Evolutionary conservation across 2,888 invertebrate species (phyloP).

Genomic region (Drosophila robusta): DNA sequence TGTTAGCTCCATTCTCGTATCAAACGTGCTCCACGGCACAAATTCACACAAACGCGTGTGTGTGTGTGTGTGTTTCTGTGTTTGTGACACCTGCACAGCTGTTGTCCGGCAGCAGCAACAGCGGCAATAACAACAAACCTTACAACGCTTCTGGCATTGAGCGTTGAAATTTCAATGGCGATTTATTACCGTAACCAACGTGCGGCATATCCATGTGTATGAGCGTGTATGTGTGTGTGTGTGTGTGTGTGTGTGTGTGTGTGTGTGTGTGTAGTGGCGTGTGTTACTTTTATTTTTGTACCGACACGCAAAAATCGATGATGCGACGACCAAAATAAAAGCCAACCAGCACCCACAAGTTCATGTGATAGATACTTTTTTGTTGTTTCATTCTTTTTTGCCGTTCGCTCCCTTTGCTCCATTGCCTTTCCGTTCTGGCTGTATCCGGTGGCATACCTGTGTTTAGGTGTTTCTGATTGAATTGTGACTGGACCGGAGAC

Average conservation of each 20-base stretch:
- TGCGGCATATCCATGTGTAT: slow-evolving; percentile 25
- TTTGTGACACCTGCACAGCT: slow-evolving; percentile 19
- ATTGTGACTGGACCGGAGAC: slow-evolving; percentile 37
- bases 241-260: slow-evolving; percentile 6
- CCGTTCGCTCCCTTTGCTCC: not conserved
- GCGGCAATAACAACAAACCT: slow-evolving; percentile 3
- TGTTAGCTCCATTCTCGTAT: slow-evolving; percentile 36
- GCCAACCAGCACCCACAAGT: slow-evolving; percentile 60
- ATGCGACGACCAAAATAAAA: slow-evolving; percentile 74
- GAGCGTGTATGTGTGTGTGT: not conserved
- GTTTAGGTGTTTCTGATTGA: slow-evolving; percentile 14
- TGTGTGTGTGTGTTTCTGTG: slow-evolving; percentile 12
- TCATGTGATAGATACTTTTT: slow-evolving; percentile 46
- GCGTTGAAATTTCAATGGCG: slow-evolving; percentile 66
- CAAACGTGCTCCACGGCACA: slow-evolving; percentile 30
- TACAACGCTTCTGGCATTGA: slow-evolving; percentile 37
- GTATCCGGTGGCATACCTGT: slow-evolving; percentile 1
- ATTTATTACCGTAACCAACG: slow-evolving; percentile 64
- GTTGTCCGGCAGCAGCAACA: slow-evolving; percentile 21
- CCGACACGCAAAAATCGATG: slow-evolving; percentile 72
- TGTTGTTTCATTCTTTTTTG: slow-evolving; percentile 1
- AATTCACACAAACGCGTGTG: not conserved
- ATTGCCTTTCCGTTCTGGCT: too few species aligned
- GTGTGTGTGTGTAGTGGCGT: slow-evolving; percentile 8
- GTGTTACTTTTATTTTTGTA: slow-evolving; percentile 26